phyloP scores from a whole-genome alignment of 92 coral and sea anemone genomes.

The Epizoanthus stellaris region DNA sequence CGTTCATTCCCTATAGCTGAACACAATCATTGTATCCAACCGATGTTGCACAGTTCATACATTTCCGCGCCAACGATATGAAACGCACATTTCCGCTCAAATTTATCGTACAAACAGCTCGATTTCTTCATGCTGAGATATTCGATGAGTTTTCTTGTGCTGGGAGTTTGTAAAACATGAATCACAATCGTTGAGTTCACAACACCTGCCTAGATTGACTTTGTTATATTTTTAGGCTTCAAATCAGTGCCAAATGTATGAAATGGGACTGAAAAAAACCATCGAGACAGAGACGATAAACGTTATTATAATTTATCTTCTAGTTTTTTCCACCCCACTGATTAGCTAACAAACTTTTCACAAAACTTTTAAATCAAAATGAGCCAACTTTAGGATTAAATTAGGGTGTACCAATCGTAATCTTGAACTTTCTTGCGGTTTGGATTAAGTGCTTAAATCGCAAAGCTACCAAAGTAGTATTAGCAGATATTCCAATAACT shows the following conservation, averaged over 20 bases:
- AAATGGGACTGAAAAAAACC: background rate
- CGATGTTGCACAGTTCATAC: background rate
- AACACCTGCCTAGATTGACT: background rate
- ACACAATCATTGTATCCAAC: background rate
- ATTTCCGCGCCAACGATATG: background rate
- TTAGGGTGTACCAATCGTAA: background rate
- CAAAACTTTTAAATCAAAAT: constrained; percentile 19
- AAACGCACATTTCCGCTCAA: background rate
- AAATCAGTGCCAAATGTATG: background rate
- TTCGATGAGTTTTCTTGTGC: background rate
- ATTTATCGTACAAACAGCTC: background rate
- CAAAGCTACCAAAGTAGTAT: background rate
- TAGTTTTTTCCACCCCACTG: background rate
- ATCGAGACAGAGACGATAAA: background rate
- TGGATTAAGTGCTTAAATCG: background rate
- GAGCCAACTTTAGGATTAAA: background rate
- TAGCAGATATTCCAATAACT: constrained; percentile 11
- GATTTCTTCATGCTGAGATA: background rate
- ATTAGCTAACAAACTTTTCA: constrained; percentile 4
- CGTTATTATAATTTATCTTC: background rate
- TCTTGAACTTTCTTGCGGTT: background rate
- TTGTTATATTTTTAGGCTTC: background rate
- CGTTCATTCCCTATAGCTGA: too few relatives aligned
- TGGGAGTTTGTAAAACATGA: background rate
- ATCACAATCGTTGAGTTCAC: background rate